A percentile compares a stretch with the other conserved stretches of the same genome.
These are phyloP conservation scores for Etia nguti DNA, from an alignment of 2,113 vertebrate genomes.

Conservation along the genomic window DNA sequence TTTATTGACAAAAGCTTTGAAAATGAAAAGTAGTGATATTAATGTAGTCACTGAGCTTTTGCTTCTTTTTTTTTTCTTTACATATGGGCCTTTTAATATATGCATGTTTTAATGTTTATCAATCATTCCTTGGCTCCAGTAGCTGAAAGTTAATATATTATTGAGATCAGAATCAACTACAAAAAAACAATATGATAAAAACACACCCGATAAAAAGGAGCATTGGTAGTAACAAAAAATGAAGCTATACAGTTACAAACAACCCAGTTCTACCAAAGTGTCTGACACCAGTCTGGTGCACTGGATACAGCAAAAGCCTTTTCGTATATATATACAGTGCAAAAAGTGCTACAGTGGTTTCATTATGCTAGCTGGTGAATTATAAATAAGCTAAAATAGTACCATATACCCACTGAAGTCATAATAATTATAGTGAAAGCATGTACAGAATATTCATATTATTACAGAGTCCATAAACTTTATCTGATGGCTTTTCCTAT, in stretches of 20 bases:
- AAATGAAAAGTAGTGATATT: slow-evolving; percentile 49
- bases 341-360: slow-evolving; percentile 68
- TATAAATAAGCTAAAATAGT: slow-evolving; percentile 65
- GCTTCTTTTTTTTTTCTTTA: neutral
- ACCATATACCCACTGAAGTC: slow-evolving; percentile 37
- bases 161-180: slow-evolving; percentile 19
- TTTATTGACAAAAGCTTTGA: neutral
- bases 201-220: slow-evolving; percentile 48
- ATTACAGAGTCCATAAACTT: slow-evolving; percentile 9
- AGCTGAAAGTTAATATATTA: slow-evolving; percentile 47
- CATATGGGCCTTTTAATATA: slow-evolving; percentile 1
- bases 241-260: slow-evolving; percentile 49
- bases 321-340: slow-evolving; percentile 60
- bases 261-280: slow-evolving; percentile 41
- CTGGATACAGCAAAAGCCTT: slow-evolving; percentile 35
- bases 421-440: slow-evolving; percentile 27
- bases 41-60: slow-evolving; percentile 6
- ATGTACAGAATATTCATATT: slow-evolving; percentile 43
- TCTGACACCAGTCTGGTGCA: slow-evolving; percentile 39
- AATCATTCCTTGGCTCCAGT: slow-evolving; percentile 11
- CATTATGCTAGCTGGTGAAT: slow-evolving; percentile 59
- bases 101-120: slow-evolving; percentile 4
- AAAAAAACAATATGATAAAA: slow-evolving; percentile 30
- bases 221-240: slow-evolving; percentile 56
- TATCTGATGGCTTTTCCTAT: slow-evolving; percentile 51